Conservation (phyloP, 2,113 vertebrate species). For the Oostethus manadensis region DNA sequence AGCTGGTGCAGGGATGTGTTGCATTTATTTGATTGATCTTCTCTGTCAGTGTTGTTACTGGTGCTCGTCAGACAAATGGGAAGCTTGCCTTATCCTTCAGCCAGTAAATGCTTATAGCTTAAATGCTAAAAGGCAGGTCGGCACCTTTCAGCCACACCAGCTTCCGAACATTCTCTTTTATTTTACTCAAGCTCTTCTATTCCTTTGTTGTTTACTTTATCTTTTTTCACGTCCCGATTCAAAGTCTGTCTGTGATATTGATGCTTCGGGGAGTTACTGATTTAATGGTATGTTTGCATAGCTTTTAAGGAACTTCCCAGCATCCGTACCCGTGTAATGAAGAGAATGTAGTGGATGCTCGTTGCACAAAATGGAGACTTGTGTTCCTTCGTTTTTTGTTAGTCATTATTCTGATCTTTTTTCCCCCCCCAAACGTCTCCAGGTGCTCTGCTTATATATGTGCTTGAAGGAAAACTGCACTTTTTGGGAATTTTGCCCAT, state of each 20-base stretch:
- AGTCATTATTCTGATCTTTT: too few species aligned
- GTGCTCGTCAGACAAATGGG: constrained; percentile 27
- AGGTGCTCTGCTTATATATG: too few species aligned
- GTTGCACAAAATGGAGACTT: too few species aligned
- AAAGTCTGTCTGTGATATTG: constrained; percentile 29
- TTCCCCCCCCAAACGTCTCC: too few species aligned
- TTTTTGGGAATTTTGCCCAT: too few species aligned
- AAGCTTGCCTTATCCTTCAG: constrained; percentile 20
- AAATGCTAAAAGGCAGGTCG: constrained; percentile 39
- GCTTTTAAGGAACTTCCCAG: constrained; percentile 24
- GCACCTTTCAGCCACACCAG: background rate
- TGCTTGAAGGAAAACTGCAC: too few species aligned
- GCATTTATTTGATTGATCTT: constrained; percentile 46
- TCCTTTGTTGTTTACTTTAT: constrained; percentile 6
- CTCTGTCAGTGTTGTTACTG: constrained; percentile 38
- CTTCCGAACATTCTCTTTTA: constrained; percentile 15
- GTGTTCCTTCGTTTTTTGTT: too few species aligned
- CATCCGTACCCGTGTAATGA: too few species aligned
- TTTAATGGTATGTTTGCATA: constrained; percentile 26
- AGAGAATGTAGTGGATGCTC: too few species aligned
- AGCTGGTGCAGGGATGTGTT: constrained; percentile 42
- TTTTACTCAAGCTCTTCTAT: background rate
- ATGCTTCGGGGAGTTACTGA: constrained; percentile 6
- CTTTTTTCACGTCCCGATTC: constrained; percentile 31
- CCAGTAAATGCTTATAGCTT: constrained; percentile 23